These are phyloP conservation scores for Amblyteles armatorius DNA, from an alignment of 2,888 invertebrate genomes.

Conservation along the genomic window DNA sequence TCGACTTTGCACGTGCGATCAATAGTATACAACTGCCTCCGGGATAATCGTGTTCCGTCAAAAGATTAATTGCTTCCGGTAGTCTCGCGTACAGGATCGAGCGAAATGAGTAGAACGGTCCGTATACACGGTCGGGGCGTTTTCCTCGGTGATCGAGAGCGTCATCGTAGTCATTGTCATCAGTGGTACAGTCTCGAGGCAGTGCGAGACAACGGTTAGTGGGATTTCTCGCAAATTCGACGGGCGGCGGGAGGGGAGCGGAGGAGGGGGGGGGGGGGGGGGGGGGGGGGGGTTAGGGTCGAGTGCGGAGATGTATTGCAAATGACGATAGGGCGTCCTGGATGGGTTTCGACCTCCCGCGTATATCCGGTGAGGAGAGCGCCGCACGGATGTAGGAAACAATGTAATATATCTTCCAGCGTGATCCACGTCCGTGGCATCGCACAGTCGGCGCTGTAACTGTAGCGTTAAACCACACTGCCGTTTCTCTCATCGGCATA, in stretches of 20 bases:
- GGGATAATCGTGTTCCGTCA: slow-evolving; percentile 21
- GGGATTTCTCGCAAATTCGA: slow-evolving; percentile 30
- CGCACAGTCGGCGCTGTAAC: slow-evolving; percentile 74
- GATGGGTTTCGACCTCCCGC: slow-evolving; percentile 49
- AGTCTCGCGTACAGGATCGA: slow-evolving; percentile 26
- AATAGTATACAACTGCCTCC: background rate
- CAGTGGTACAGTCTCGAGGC: slow-evolving; percentile 42
- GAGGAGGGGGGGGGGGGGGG: background rate
- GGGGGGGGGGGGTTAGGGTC: background rate
- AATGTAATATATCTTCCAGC: slow-evolving; percentile 77
- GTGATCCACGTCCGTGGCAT: slow-evolving; percentile 78
- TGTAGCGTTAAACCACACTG: slow-evolving; percentile 72
- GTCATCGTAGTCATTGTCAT: slow-evolving; percentile 51
- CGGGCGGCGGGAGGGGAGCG: too few relatives aligned
- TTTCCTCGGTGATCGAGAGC: slow-evolving; percentile 42
- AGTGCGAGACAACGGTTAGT: slow-evolving; percentile 29
- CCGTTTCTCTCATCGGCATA: slow-evolving; percentile 42
- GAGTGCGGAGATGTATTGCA: slow-evolving; percentile 70
- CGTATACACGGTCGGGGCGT: slow-evolving; percentile 28
- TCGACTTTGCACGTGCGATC: slow-evolving; percentile 7
- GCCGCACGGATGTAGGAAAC: slow-evolving; percentile 72
- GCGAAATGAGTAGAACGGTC: slow-evolving; percentile 13
- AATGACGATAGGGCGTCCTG: slow-evolving; percentile 72
- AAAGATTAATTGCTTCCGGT: slow-evolving; percentile 45
- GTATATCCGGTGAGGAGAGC: slow-evolving; percentile 34